Percentiles rank a stretch among this genome's conserved stretches.
phyloP scores from a whole-genome alignment of 1,140 invertebrate genomes.

The Leptopilina boulardi region DNA sequence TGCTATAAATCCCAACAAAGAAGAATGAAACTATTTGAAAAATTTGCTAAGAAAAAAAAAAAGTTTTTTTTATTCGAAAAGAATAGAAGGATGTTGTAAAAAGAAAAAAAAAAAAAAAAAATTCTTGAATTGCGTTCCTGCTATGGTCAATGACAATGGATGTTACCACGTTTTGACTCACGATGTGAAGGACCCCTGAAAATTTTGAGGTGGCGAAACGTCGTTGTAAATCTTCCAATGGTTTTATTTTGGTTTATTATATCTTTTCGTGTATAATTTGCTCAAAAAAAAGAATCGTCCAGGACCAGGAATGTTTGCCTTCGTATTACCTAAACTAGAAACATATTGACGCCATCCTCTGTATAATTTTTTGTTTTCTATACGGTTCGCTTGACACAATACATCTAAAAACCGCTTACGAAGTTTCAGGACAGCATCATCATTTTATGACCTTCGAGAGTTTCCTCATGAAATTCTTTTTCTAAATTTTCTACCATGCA shows the following conservation, averaged over 20 bases:
- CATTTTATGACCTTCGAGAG: conserved; percentile 38
- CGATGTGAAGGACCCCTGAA: not conserved
- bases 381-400: not conserved
- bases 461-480: not conserved
- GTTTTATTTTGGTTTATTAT: conserved; percentile 63
- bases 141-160: conserved; percentile 23
- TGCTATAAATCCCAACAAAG: too few species aligned
- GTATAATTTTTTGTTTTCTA: not conserved
- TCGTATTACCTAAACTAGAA: conserved; percentile 15
- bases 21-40: too few species aligned
- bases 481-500: too few species aligned
- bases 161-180: conserved; percentile 35
- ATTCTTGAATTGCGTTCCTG: not conserved
- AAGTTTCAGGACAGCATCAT: conserved; percentile 16
- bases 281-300: not conserved
- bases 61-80: too few species aligned
- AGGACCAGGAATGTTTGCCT: not conserved
- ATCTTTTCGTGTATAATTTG: conserved; percentile 33
- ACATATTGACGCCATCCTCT: conserved; percentile 2
- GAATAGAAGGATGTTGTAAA: too few species aligned
- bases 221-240: conserved; percentile 56
- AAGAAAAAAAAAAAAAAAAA: not conserved
- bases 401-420: not conserved
- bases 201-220: conserved; percentile 36
- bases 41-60: too few species aligned